Evolutionary conservation across 2,888 invertebrate species (phyloP).

Genomic region (Papilio demoleus): DNA sequence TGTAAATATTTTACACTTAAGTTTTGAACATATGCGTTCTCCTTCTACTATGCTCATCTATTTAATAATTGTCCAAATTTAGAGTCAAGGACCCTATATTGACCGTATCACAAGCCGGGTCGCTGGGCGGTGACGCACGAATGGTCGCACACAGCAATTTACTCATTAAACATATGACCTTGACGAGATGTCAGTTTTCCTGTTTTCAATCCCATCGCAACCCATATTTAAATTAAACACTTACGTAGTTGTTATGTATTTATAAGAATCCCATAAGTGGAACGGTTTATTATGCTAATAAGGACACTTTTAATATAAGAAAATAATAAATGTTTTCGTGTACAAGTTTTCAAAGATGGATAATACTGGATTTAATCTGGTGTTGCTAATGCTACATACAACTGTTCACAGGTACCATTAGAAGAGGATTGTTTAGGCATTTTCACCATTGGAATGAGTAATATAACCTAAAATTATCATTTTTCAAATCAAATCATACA

Average conservation of each 20-base stretch:
- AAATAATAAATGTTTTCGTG: background rate
- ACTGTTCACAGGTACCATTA: background rate
- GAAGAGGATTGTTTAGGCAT: background rate
- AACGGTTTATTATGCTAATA: background rate
- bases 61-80: constrained; percentile 33
- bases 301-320: background rate
- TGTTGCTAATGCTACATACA: background rate
- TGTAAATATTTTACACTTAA: too few species aligned
- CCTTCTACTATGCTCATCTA: background rate
- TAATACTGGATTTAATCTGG: too few species aligned
- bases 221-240: constrained; percentile 8
- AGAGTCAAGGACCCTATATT: constrained; percentile 50
- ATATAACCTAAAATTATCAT: background rate
- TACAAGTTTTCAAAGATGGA: too few species aligned
- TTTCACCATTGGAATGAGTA: background rate
- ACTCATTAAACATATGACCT: constrained; percentile 64
- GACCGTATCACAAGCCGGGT: constrained; percentile 56
- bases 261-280: background rate
- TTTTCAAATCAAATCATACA: too few species aligned
- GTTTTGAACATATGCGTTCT: background rate
- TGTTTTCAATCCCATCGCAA: constrained; percentile 45
- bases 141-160: constrained; percentile 61
- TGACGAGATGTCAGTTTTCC: constrained; percentile 63
- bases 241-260: constrained; percentile 8
- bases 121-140: constrained; percentile 53